Percentiles rank a stretch among this genome's conserved stretches.
phyloP scores from a whole-genome alignment of 2,113 vertebrate species.

The Datnioides undecimradiatus region DNA sequence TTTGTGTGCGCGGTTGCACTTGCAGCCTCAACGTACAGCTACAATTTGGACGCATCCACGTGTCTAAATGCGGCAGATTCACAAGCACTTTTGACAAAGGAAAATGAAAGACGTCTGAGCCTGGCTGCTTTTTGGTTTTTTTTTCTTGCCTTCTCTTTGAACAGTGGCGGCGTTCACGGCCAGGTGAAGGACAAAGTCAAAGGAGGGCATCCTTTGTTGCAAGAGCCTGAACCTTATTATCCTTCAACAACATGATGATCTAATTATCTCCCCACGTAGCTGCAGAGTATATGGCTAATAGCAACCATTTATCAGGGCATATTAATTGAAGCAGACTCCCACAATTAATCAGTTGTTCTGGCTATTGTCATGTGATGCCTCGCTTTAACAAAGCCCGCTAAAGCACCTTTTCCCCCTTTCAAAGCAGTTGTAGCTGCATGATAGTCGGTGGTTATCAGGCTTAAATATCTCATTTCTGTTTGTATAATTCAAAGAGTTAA shows the following conservation, averaged over 20 bases:
- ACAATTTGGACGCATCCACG: neutral
- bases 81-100: constrained; percentile 20
- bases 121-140: constrained; percentile 1
- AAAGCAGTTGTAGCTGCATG: neutral
- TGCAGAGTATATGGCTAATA: constrained; percentile 45
- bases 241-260: constrained; percentile 66
- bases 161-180: constrained; percentile 24
- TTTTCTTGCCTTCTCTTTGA: constrained; percentile 22
- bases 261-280: constrained; percentile 66
- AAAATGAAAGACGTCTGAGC: constrained; percentile 46
- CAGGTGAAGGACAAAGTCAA: constrained; percentile 62
- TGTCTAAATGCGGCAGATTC: constrained; percentile 11
- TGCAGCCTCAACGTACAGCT: neutral
- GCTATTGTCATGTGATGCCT: constrained; percentile 18
- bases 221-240: constrained; percentile 54
- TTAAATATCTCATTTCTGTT: constrained; percentile 21
- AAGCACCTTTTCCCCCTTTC: constrained; percentile 8
- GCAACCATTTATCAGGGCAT: constrained; percentile 50
- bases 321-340: constrained; percentile 51
- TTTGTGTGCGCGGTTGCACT: neutral
- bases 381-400: constrained; percentile 5
- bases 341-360: constrained; percentile 54
- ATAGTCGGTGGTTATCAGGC: constrained; percentile 5
- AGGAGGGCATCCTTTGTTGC: constrained; percentile 53
- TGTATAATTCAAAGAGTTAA: constrained; percentile 15